Evolutionary conservation across 2,797 vertebrate genomes (phyloP).

Genomic region (Microctenopoma steveboyesi): DNA sequence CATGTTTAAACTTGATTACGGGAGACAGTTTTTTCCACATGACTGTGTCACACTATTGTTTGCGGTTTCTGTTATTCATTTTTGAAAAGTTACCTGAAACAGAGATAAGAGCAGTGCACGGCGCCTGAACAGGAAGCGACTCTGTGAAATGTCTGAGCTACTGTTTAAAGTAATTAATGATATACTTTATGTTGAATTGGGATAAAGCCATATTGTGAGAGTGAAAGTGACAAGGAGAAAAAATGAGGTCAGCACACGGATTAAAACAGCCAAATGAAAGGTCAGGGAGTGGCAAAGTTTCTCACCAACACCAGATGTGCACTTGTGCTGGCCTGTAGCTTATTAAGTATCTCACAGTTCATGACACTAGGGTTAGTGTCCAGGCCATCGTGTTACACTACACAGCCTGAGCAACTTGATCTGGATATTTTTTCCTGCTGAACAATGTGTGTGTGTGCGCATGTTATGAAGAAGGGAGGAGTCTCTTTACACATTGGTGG

Average conservation of each 20-base stretch:
- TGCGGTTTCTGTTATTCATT: slow-evolving; percentile 26
- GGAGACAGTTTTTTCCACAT: background rate
- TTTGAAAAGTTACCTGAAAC: slow-evolving; percentile 21
- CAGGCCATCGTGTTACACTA: slow-evolving; percentile 69
- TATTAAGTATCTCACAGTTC: slow-evolving; percentile 73
- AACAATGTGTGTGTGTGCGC: slow-evolving; percentile 41
- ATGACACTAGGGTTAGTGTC: slow-evolving; percentile 62
- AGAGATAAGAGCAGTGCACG: slow-evolving; percentile 1
- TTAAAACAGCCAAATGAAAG: slow-evolving; percentile 61
- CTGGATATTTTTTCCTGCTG: slow-evolving; percentile 47
- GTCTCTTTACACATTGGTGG: slow-evolving; percentile 58
- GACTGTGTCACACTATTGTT: slow-evolving; percentile 6
- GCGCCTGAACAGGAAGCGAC: slow-evolving; percentile 11
- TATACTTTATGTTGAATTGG: slow-evolving; percentile 14
- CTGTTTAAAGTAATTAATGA: slow-evolving; percentile 41
- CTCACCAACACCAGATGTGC: slow-evolving; percentile 65
- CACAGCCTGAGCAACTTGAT: slow-evolving; percentile 68
- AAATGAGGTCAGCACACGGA: slow-evolving; percentile 50
- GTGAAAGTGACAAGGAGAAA: slow-evolving; percentile 45
- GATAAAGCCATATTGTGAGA: slow-evolving; percentile 20
- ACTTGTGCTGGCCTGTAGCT: slow-evolving; percentile 56
- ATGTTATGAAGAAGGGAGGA: slow-evolving; percentile 50
- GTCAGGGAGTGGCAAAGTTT: slow-evolving; percentile 60
- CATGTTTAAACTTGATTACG: background rate
- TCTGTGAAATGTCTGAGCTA: slow-evolving; percentile 3